A percentile compares a stretch with the other conserved stretches of the same genome.
These are phyloP conservation scores for Phenganax stokvisi DNA, from an alignment of 92 coral and sea anemone genomes.

Conservation along the genomic window DNA sequence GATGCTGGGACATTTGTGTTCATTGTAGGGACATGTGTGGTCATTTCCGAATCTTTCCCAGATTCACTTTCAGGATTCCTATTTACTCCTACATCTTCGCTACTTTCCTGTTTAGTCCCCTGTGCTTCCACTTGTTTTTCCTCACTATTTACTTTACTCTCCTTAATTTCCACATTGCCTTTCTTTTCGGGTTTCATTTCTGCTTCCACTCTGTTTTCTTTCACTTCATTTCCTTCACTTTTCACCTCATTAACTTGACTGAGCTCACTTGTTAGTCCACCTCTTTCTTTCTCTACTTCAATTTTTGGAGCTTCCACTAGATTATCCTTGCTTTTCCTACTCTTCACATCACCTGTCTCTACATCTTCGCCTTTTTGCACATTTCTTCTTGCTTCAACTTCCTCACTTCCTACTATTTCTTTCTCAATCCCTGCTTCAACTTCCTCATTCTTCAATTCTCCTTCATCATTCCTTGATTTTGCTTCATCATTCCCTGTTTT, in stretches of 20 bases:
- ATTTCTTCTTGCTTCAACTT: slow-evolving; percentile 78
- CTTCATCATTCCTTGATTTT: neutral
- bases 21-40: neutral
- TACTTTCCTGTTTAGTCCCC: neutral
- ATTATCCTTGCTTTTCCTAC: slow-evolving; percentile 56
- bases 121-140: slow-evolving; percentile 12
- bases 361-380: slow-evolving; percentile 66
- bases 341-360: slow-evolving; percentile 59
- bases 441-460: neutral
- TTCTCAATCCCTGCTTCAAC: neutral
- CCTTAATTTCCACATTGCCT: slow-evolving; percentile 33
- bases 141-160: slow-evolving; percentile 27
- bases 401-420: slow-evolving; percentile 23
- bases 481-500: slow-evolving; percentile 54
- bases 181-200: slow-evolving; percentile 54
- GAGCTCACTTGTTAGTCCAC: slow-evolving; percentile 50
- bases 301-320: slow-evolving; percentile 61
- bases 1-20: neutral
- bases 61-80: slow-evolving; percentile 33
- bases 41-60: slow-evolving; percentile 12
- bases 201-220: slow-evolving; percentile 29
- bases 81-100: neutral
- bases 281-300: slow-evolving; percentile 61
- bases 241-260: slow-evolving; percentile 29
- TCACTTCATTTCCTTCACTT: slow-evolving; percentile 37